phyloP scores from a whole-genome alignment of 2,797 vertebrate species.

The Enteromius fasciolatus region DNA sequence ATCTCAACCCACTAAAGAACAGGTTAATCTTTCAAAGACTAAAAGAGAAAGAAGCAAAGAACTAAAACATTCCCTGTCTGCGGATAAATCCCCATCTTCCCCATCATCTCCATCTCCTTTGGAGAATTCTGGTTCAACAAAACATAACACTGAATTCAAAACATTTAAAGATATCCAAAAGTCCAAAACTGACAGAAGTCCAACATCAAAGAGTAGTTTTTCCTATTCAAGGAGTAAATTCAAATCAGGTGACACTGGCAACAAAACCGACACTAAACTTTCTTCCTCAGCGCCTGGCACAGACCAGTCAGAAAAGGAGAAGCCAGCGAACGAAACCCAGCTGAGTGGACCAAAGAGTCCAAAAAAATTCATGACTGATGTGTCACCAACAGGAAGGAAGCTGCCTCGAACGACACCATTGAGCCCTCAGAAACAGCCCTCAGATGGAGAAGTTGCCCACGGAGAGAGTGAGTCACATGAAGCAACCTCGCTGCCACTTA shows the following conservation, averaged over 20 bases:
- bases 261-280: conserved; percentile 57
- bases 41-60: conserved; percentile 58
- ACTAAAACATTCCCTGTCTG: conserved; percentile 34
- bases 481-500: conserved; percentile 55
- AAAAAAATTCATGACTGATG: conserved; percentile 56
- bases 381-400: conserved; percentile 66
- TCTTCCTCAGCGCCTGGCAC: conserved; percentile 47
- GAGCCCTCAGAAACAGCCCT: conserved; percentile 56
- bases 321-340: conserved; percentile 47
- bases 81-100: conserved; percentile 52
- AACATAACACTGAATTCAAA: conserved; percentile 24
- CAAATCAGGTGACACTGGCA: conserved; percentile 46
- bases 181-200: conserved; percentile 58
- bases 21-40: conserved; percentile 26
- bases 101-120: conserved; percentile 31
- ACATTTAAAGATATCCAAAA: conserved; percentile 51
- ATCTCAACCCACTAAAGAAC: conserved; percentile 41
- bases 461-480: conserved; percentile 63
- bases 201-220: conserved; percentile 64
- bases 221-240: conserved; percentile 62
- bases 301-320: conserved; percentile 60
- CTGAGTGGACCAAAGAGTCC: conserved; percentile 51
- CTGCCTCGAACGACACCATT: conserved; percentile 39
- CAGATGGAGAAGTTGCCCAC: conserved; percentile 60
- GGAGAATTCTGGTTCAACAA: conserved; percentile 41